Conservation (phyloP, 2,888 invertebrate species). For the Belgica antarctica region DNA sequence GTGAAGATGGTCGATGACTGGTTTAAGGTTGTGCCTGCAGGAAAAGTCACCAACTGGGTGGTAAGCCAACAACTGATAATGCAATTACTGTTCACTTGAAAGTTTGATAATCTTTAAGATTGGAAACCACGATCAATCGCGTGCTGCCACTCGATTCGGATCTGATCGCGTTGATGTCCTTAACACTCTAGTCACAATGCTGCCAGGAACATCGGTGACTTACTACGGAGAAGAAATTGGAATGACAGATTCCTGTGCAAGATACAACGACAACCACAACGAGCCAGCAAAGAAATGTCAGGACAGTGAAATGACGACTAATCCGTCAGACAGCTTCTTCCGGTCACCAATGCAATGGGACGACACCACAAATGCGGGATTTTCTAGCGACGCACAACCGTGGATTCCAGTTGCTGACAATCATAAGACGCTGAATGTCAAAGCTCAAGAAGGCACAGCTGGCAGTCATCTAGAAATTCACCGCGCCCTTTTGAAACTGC, state of each 20-base stretch:
- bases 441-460: slow-evolving; percentile 55
- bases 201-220: slow-evolving; percentile 76
- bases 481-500: slow-evolving; percentile 58
- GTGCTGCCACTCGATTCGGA: slow-evolving; percentile 65
- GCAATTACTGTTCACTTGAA: no score
- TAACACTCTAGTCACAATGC: slow-evolving; percentile 66
- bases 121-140: slow-evolving; percentile 67
- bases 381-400: slow-evolving; percentile 56
- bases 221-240: slow-evolving; percentile 59
- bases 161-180: slow-evolving; percentile 64
- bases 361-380: slow-evolving; percentile 53
- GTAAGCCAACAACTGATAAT: no score
- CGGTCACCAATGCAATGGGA: slow-evolving; percentile 65
- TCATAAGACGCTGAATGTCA: slow-evolving; percentile 62
- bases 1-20: slow-evolving; percentile 58
- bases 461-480: slow-evolving; percentile 67
- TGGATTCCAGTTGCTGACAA: slow-evolving; percentile 63
- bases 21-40: slow-evolving; percentile 59
- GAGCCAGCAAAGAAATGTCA: no score
- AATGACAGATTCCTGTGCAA: slow-evolving; percentile 37
- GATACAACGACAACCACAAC: slow-evolving; percentile 24
- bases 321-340: no score
- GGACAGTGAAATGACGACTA: no score
- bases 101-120: no score
- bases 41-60: slow-evolving; percentile 65